phyloP scores from a whole-genome alignment of 2,797 vertebrate genomes.

The Schizopygopsis pylzovi region DNA sequence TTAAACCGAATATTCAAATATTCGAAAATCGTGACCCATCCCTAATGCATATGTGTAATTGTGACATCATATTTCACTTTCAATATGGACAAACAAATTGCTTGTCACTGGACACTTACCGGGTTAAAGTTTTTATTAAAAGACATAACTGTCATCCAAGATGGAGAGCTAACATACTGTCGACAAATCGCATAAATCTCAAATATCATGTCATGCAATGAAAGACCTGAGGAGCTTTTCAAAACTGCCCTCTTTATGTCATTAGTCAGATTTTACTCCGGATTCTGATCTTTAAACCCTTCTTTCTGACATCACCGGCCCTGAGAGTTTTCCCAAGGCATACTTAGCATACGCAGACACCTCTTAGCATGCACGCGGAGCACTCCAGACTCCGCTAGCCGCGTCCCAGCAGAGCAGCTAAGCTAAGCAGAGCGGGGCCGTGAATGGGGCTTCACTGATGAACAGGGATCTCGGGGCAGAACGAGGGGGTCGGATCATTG shows the following conservation, averaged over 20 bases:
- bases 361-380: conserved; percentile 36
- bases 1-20: too few relatives aligned
- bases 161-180: background rate
- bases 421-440: conserved; percentile 24
- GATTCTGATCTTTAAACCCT: conserved; percentile 6
- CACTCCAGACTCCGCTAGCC: conserved; percentile 12
- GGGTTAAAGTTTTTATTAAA: background rate
- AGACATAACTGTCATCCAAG: background rate
- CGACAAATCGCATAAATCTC: background rate
- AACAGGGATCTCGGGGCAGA: conserved; percentile 43
- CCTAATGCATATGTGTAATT: background rate
- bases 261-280: background rate
- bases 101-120: background rate
- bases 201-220: background rate
- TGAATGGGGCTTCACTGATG: conserved; percentile 31
- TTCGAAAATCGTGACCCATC: too few relatives aligned
- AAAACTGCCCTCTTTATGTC: background rate
- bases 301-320: conserved; percentile 26
- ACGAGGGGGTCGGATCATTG: conserved; percentile 45
- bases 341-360: background rate
- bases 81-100: background rate
- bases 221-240: background rate
- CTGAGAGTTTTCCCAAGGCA: conserved; percentile 33
- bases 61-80: background rate
- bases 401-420: conserved; percentile 9